A percentile compares a stretch with the other conserved stretches of the same genome.
phyloP scores from a whole-genome alignment of 2,888 invertebrate species.

The Julus scanicus region DNA sequence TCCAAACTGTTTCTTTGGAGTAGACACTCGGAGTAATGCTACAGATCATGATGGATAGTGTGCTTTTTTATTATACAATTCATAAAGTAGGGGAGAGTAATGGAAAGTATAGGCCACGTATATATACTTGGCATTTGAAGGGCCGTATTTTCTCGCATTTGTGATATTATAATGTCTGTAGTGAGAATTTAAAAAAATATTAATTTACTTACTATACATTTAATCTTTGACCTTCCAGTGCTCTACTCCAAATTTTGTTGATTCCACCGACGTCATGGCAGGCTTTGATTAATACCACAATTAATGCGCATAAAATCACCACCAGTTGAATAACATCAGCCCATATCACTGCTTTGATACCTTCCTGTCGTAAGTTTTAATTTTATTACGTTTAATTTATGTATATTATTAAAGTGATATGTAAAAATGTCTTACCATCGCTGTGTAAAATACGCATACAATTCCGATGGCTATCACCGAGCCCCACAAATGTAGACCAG shows the following conservation, averaged over 20 bases:
- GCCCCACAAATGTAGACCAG: slow-evolving; percentile 64
- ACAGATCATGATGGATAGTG: too few relatives aligned
- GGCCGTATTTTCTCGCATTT: too few relatives aligned
- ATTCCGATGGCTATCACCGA: slow-evolving; percentile 65
- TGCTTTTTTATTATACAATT: too few relatives aligned
- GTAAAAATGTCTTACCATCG: slow-evolving; percentile 64
- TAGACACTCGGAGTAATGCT: background rate
- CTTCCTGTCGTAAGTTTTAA: slow-evolving; percentile 62
- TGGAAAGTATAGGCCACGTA: too few relatives aligned
- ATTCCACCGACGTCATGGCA: slow-evolving; percentile 62
- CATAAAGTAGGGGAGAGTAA: too few relatives aligned
- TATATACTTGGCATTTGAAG: too few relatives aligned
- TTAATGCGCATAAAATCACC: slow-evolving; percentile 64
- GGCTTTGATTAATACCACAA: slow-evolving; percentile 64
- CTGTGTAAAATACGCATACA: slow-evolving; percentile 67
- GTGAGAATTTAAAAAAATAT: too few relatives aligned
- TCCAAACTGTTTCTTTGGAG: slow-evolving; percentile 48
- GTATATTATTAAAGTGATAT: slow-evolving; percentile 58
- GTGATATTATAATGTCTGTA: too few relatives aligned
- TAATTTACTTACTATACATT: slow-evolving; percentile 60
- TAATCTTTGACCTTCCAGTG: slow-evolving; percentile 61
- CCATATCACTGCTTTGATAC: slow-evolving; percentile 67
- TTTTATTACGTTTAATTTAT: too few relatives aligned
- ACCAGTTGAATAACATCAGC: slow-evolving; percentile 66
- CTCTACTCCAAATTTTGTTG: slow-evolving; percentile 60